These are phyloP conservation scores for Sebastes matsubarae DNA, from an alignment of 2,797 vertebrate species.

Conservation along the genomic window DNA sequence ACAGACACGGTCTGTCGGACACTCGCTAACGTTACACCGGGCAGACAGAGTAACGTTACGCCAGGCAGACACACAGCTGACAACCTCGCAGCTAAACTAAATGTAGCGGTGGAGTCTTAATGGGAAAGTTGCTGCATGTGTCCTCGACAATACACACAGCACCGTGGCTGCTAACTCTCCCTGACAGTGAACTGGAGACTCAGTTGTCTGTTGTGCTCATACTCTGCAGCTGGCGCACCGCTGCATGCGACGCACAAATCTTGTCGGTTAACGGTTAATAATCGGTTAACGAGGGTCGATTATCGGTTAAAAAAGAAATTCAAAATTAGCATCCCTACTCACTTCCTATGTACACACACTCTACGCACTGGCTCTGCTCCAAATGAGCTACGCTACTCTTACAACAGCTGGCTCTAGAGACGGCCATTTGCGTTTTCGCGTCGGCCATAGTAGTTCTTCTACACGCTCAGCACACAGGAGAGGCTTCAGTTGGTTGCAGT, in stretches of 20 bases:
- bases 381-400: neutral
- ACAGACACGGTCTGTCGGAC: too few species aligned
- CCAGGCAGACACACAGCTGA: too few species aligned
- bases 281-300: neutral
- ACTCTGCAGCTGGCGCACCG: accelerated
- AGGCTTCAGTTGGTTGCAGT: neutral
- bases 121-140: too few species aligned
- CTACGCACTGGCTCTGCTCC: neutral
- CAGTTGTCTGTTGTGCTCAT: too few species aligned
- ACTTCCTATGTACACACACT: neutral
- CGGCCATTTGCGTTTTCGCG: neutral
- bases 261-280: neutral
- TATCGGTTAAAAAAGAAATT: neutral
- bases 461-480: neutral
- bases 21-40: too few species aligned
- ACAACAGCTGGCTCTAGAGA: neutral
- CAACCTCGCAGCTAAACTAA: too few species aligned
- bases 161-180: too few species aligned
- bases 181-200: too few species aligned
- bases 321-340: neutral
- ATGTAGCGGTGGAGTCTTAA: too few species aligned
- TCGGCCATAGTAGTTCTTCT: neutral
- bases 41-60: too few species aligned
- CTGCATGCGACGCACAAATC: too few species aligned
- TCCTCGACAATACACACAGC: too few species aligned